Percentiles rank a stretch among this genome's conserved stretches.
Conservation (phyloP, 2,888 invertebrate genomes). For the Drosophila barbarae region DNA sequence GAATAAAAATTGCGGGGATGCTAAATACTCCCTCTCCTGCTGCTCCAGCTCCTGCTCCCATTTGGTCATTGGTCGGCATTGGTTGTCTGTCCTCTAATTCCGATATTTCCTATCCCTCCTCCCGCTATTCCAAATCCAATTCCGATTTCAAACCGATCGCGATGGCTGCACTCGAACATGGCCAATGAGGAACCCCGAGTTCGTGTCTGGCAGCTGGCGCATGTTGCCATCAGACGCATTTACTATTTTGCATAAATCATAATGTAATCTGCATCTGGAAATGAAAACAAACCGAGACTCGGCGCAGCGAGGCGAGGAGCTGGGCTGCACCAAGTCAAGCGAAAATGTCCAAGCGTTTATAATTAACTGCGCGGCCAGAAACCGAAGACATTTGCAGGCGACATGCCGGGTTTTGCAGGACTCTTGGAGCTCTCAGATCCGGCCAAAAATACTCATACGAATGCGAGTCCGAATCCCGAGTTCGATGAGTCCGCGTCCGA, state of each 20-base stretch:
- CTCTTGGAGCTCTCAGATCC: conserved; percentile 32
- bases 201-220: conserved; percentile 60
- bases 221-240: conserved; percentile 78
- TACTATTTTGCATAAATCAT: conserved; percentile 80
- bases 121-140: conserved; percentile 14
- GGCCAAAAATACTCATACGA: conserved; percentile 23
- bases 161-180: conserved; percentile 26
- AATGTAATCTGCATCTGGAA: conserved; percentile 80
- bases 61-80: background rate
- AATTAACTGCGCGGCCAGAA: conserved; percentile 78
- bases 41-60: background rate
- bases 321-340: conserved; percentile 28
- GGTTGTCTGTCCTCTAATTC: conserved; percentile 22
- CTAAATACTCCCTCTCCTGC: conserved; percentile 20
- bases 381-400: conserved; percentile 74
- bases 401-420: conserved; percentile 72
- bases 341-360: conserved; percentile 80
- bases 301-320: conserved; percentile 15
- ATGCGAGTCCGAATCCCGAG: conserved; percentile 11
- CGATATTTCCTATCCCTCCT: background rate
- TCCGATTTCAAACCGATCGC: conserved; percentile 19
- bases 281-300: conserved; percentile 70
- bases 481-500: conserved; percentile 2
- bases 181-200: conserved; percentile 27
- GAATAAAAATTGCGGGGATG: conserved; percentile 31